Evolutionary conservation across 1,140 invertebrate species (phyloP).

Genomic region (Myzus persicae): DNA sequence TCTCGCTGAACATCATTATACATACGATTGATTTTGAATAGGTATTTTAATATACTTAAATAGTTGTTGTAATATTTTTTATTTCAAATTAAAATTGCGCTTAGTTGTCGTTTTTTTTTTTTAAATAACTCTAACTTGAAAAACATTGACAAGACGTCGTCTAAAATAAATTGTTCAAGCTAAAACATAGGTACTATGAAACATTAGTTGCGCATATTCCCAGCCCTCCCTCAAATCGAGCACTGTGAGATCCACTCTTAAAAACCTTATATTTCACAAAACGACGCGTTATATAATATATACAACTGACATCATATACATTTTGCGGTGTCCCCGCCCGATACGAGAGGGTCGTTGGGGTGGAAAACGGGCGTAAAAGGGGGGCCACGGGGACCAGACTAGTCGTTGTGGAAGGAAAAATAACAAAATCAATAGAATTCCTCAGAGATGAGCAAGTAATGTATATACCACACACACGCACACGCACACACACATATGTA

Average conservation of each 20-base stretch:
- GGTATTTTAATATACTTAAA: too few species aligned
- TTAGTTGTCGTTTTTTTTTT: too few species aligned
- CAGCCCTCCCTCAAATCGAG: background rate
- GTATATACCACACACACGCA: background rate
- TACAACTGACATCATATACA: background rate
- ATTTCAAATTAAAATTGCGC: too few species aligned
- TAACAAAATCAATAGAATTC: slow-evolving; percentile 12
- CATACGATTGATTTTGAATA: too few species aligned
- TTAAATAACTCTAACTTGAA: too few species aligned
- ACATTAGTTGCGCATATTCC: too few species aligned
- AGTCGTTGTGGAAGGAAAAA: background rate
- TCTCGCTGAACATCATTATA: too few species aligned
- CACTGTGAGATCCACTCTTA: background rate
- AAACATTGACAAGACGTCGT: too few species aligned
- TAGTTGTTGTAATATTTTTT: too few species aligned
- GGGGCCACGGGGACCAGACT: background rate
- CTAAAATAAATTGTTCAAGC: too few species aligned
- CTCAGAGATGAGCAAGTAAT: background rate
- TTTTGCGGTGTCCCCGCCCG: background rate
- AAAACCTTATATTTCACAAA: background rate
- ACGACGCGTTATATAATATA: too few species aligned
- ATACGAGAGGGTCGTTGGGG: background rate
- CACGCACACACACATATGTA: background rate
- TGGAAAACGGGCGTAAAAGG: background rate
- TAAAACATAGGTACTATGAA: too few species aligned